These are phyloP conservation scores for Lordiphosa andalusiaca DNA, from an alignment of 2,888 invertebrate genomes.

Conservation along the genomic window DNA sequence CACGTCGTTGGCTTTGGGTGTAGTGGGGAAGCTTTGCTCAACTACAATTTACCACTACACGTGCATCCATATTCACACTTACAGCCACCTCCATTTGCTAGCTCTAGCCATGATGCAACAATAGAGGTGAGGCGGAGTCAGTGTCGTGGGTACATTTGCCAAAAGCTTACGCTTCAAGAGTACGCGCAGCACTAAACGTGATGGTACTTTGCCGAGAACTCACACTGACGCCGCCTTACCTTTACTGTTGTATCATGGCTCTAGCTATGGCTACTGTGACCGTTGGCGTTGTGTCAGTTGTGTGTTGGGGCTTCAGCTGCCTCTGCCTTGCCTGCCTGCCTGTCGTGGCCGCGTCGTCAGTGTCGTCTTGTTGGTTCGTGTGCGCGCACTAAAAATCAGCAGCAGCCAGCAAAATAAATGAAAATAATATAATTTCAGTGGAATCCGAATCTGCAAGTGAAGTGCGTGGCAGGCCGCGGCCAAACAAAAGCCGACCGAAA, in stretches of 20 bases:
- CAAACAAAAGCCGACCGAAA: constrained; percentile 17
- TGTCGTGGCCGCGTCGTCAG: constrained; percentile 53
- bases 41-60: constrained; percentile 38
- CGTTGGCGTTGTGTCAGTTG: constrained; percentile 30
- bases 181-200: too few relatives aligned
- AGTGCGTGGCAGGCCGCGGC: constrained; percentile 18
- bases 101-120: not conserved
- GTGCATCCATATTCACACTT: constrained; percentile 21
- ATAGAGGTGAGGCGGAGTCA: too few relatives aligned
- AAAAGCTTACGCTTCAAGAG: too few relatives aligned
- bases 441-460: constrained; percentile 11
- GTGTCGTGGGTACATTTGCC: too few relatives aligned
- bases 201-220: too few relatives aligned
- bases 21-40: constrained; percentile 61
- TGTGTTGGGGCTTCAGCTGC: constrained; percentile 50
- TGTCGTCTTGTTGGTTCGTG: constrained; percentile 79
- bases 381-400: constrained; percentile 60
- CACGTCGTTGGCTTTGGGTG: constrained; percentile 19
- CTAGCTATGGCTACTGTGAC: constrained; percentile 14
- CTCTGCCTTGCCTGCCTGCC: constrained; percentile 32
- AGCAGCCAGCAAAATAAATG: constrained; percentile 44
- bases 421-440: constrained; percentile 13
- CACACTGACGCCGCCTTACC: too few relatives aligned
- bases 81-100: constrained; percentile 15
- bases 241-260: not conserved